These are phyloP conservation scores for Zhuqinia jingwanae DNA, from an alignment of 2,888 invertebrate species.

Conservation along the genomic window DNA sequence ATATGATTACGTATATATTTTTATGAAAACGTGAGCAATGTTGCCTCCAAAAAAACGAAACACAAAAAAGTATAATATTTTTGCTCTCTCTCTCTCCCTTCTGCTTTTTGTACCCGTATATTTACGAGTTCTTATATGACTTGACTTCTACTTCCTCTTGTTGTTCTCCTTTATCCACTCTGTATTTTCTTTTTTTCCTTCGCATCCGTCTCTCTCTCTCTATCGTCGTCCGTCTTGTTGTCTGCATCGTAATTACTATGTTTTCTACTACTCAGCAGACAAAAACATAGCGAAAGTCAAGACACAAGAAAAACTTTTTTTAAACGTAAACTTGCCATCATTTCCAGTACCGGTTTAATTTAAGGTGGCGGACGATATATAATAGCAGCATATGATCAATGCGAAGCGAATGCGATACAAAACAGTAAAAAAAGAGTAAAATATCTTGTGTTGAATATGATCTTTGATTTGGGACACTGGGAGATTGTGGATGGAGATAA, in stretches of 20 bases:
- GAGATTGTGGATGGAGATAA: too few relatives aligned
- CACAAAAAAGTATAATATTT: neutral
- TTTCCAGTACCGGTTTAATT: constrained; percentile 36
- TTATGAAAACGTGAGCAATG: constrained; percentile 45
- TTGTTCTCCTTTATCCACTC: constrained; percentile 1
- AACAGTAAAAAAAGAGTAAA: too few relatives aligned
- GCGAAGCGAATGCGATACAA: too few relatives aligned
- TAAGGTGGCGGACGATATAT: too few relatives aligned
- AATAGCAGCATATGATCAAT: too few relatives aligned
- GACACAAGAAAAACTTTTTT: constrained; percentile 1
- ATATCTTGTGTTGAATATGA: too few relatives aligned
- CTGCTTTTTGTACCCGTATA: neutral
- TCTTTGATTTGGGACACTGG: too few relatives aligned
- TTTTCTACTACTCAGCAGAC: constrained; percentile 34
- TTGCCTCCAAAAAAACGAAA: constrained; percentile 44
- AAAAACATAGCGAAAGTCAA: constrained; percentile 5
- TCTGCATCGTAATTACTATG: constrained; percentile 60
- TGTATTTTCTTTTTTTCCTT: constrained; percentile 32
- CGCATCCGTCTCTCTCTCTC: constrained; percentile 46
- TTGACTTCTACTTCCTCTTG: constrained; percentile 4
- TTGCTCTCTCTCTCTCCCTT: constrained; percentile 7
- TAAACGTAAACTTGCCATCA: constrained; percentile 9
- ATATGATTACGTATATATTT: constrained; percentile 47
- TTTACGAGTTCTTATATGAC: too few relatives aligned
- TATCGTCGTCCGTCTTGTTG: constrained; percentile 54